Evolutionary conservation across 2,888 invertebrate genomes (phyloP), one percentile per base, ranked within the genome.

Genomic region (Leptothorax acervorum): DNA sequence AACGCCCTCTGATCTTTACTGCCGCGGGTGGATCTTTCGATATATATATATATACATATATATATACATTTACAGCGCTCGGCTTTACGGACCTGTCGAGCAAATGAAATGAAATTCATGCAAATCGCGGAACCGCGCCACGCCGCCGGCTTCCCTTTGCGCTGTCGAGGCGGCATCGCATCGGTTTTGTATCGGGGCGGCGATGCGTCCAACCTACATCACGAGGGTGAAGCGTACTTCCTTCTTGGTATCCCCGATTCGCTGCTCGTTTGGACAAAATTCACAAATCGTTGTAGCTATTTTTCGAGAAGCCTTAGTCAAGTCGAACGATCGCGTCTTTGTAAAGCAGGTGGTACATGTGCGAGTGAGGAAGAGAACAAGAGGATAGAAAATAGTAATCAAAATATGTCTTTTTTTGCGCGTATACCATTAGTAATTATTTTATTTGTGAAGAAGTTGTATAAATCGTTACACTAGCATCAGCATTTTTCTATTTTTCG

Each of bases 91-190:
- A 89, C 88, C 89, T 88, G 89, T 90, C 88, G 90, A 89, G 90
- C 91, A 92, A 93, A 92, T 92, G 90, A 92, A 94, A 93, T 93
- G 93, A 93, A 93, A 93, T 94, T 92, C 93, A 93, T 94, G 93
- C 92, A 93, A 93, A 94, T 94, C 92, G 88, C 82, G 86, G 85
- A 70, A 79, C 79, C 79, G 76, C 66, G 85, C 87, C 66, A 45
- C 53, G 62, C 55, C 57, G 60, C 55, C 57, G 60, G 73, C 48
- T 81, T 81, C 79, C 73, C 79, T 81, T 81, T 81, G 79, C 79
- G 79, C 57, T 81, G 79, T 81, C 71, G 79, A 81, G 73, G 48
- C 48, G 81, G 83, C 81, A 85, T 78, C 79, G 86, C 88, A 84
- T 85, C 89, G 91, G 92, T 93, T 93, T 93, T 93, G 93, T 93